A percentile compares a stretch with the other conserved stretches of the same genome.
Conservation (phyloP, 2,113 vertebrate genomes). For the Cavia porcellus region DNA sequence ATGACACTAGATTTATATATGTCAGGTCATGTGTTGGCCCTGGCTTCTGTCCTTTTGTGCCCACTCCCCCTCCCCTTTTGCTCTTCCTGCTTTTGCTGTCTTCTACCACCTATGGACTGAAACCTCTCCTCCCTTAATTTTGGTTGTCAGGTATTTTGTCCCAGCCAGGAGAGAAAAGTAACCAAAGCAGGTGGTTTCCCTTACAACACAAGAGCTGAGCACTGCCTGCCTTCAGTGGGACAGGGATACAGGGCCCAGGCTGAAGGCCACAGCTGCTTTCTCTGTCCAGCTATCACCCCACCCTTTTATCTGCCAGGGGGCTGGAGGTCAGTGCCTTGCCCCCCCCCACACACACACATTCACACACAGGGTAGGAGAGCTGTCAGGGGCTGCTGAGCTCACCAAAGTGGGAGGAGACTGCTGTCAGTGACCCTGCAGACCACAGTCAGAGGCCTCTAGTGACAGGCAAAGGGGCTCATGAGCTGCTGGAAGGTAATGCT, state of each 20-base stretch:
- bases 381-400: background rate
- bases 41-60: background rate
- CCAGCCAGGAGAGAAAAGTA: too few relatives aligned
- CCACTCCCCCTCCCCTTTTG: too few relatives aligned
- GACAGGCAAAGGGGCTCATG: background rate
- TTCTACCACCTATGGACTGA: too few relatives aligned
- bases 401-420: background rate
- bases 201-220: background rate
- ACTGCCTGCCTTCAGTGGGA: background rate
- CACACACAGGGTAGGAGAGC: too few relatives aligned
- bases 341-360: too few relatives aligned
- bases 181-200: background rate
- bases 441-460: background rate
- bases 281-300: background rate
- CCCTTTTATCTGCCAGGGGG: background rate
- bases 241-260: background rate
- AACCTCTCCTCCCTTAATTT: too few relatives aligned
- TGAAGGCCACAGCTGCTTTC: background rate
- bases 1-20: background rate
- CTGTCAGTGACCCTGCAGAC: background rate
- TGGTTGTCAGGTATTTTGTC: too few relatives aligned
- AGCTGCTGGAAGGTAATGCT: background rate
- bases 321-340: background rate
- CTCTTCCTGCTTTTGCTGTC: too few relatives aligned
- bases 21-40: background rate